A percentile compares a stretch with the other conserved stretches of the same genome.
Conservation (phyloP, 2,888 invertebrate species). For the Hedychridium roseum region DNA sequence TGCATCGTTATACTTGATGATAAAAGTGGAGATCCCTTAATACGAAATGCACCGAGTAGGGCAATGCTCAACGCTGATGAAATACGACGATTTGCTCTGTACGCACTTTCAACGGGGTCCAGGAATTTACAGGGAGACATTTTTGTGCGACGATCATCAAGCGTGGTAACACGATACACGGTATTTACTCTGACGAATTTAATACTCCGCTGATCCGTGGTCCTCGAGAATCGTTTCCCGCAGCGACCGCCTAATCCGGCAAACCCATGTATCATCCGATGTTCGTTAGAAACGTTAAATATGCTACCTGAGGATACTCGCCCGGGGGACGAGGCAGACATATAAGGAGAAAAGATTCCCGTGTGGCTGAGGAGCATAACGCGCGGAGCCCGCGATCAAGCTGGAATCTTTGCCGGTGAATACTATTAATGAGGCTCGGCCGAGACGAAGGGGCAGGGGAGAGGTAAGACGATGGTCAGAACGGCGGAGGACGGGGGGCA, state of each 20-base stretch:
- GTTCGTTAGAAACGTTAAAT: slow-evolving; percentile 50
- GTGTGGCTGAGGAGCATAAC: slow-evolving; percentile 27
- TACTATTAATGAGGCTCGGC: slow-evolving; percentile 58
- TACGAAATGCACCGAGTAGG: no score
- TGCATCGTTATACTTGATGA: no score
- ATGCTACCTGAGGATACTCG: slow-evolving; percentile 24
- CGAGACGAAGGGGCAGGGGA: slow-evolving; percentile 33
- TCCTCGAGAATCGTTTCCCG: slow-evolving; percentile 22
- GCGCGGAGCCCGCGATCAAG: slow-evolving; percentile 36
- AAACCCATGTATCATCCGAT: slow-evolving; percentile 44
- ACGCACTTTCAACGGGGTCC: no score
- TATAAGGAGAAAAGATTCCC: slow-evolving; percentile 21
- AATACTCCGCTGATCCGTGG: no score
- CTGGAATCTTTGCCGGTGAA: slow-evolving; percentile 54
- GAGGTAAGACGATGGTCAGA: slow-evolving; percentile 28
- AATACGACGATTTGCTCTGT: no score
- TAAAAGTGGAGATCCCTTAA: no score
- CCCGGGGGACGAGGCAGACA: slow-evolving; percentile 11
- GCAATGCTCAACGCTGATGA: no score
- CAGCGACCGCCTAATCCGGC: slow-evolving; percentile 34
- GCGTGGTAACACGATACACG: no score
- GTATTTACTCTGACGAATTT: no score
- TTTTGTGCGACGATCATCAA: no score
- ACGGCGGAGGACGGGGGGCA: slow-evolving; percentile 12
- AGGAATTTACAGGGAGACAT: no score